Conservation (phyloP, 2,888 invertebrate species). For the Blera fallax region DNA sequence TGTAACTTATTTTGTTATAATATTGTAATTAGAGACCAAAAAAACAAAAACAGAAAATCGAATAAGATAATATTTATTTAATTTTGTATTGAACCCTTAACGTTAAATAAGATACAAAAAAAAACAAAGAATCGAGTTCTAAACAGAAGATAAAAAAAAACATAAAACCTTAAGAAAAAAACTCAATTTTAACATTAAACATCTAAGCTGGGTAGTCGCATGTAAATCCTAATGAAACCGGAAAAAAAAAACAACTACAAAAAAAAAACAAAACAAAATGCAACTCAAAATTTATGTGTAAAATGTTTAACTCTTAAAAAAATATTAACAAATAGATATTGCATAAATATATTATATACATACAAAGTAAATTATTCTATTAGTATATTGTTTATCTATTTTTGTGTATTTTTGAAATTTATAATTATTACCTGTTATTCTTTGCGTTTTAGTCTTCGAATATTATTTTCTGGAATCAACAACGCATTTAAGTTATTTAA, state of each 20-base stretch:
- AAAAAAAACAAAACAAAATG: slow-evolving; percentile 49
- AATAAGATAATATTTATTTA: slow-evolving; percentile 74
- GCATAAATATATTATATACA: slow-evolving; percentile 67
- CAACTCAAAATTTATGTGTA: slow-evolving; percentile 66
- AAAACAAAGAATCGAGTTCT: slow-evolving; percentile 69
- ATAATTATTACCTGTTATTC: slow-evolving; percentile 65
- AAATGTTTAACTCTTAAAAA: slow-evolving; percentile 69
- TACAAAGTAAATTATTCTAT: slow-evolving; percentile 62
- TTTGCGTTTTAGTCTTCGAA: slow-evolving; percentile 68
- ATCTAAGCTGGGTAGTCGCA: slow-evolving; percentile 82
- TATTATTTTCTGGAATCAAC: slow-evolving; percentile 60
- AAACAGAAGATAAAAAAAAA: slow-evolving; percentile 72
- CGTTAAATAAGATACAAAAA: slow-evolving; percentile 67
- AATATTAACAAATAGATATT: slow-evolving; percentile 69
- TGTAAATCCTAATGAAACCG: slow-evolving; percentile 79
- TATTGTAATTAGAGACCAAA: slow-evolving; percentile 74
- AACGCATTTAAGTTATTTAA: slow-evolving; percentile 65
- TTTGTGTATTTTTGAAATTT: slow-evolving; percentile 64
- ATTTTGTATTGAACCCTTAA: slow-evolving; percentile 74
- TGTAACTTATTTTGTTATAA: slow-evolving; percentile 73
- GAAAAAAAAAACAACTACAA: slow-evolving; percentile 72
- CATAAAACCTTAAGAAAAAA: slow-evolving; percentile 73
- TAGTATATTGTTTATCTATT: slow-evolving; percentile 67
- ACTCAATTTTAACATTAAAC: slow-evolving; percentile 76
- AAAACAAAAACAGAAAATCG: slow-evolving; percentile 54